Evolutionary conservation across 2,888 invertebrate species (phyloP).

Genomic region (Labia minor): DNA sequence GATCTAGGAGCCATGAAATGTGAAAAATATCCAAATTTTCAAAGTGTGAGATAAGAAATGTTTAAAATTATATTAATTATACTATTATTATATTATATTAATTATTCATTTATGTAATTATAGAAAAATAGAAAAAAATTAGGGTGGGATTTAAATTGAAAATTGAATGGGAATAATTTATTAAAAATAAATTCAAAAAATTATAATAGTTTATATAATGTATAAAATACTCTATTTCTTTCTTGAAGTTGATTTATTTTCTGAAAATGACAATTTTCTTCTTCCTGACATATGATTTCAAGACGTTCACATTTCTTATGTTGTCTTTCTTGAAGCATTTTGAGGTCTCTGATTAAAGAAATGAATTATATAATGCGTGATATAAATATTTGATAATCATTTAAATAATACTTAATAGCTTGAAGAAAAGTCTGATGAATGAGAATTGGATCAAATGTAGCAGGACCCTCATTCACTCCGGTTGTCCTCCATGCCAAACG

Average conservation of each 20-base stretch:
- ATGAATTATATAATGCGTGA: background rate
- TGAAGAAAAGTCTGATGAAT: conserved; percentile 87
- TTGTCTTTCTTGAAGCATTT: conserved; percentile 71
- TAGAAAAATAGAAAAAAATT: too few relatives aligned
- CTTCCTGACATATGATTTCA: conserved; percentile 71
- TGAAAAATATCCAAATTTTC: too few relatives aligned
- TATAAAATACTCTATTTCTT: conserved; percentile 57
- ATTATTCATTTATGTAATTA: too few relatives aligned
- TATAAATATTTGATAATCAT: too few relatives aligned
- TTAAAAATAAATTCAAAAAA: too few relatives aligned
- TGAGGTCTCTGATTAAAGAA: conserved; percentile 39
- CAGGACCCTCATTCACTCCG: conserved; percentile 54
- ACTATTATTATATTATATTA: too few relatives aligned
- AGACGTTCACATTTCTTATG: conserved; percentile 75
- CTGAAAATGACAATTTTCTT: conserved; percentile 71
- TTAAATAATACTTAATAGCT: conserved; percentile 56
- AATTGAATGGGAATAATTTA: too few relatives aligned
- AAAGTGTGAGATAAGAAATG: too few relatives aligned
- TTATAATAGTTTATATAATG: background rate
- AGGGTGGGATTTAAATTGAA: too few relatives aligned
- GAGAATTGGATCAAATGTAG: conserved; percentile 72
- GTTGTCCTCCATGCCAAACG: conserved; percentile 89
- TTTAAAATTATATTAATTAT: too few relatives aligned
- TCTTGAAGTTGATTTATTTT: conserved; percentile 74
- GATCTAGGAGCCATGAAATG: too few relatives aligned